Percentiles rank a stretch among this genome's conserved stretches.
These are phyloP conservation scores for Netelia virgata DNA, from an alignment of 2,888 invertebrate genomes.

Conservation along the genomic window DNA sequence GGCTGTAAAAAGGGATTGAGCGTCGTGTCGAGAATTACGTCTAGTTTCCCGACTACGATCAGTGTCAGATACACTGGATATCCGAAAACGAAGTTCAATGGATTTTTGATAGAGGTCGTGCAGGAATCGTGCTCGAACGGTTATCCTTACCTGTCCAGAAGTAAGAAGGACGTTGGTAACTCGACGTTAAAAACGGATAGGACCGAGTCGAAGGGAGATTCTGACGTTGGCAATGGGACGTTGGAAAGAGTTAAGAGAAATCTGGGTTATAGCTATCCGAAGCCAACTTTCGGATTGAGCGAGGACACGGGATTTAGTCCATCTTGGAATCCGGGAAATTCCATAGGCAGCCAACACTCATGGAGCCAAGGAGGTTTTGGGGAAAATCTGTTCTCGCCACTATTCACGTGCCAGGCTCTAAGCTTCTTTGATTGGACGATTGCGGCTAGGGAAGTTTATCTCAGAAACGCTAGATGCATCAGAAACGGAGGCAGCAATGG, in stretches of 20 bases:
- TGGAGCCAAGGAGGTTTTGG: slow-evolving; percentile 22
- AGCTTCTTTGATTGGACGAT: slow-evolving; percentile 77
- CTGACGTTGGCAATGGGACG: slow-evolving; percentile 2
- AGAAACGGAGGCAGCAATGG: slow-evolving; percentile 30
- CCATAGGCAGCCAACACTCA: slow-evolving; percentile 11
- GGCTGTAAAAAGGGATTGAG: slow-evolving; percentile 86
- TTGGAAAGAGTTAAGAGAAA: slow-evolving; percentile 67
- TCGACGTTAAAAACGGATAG: background rate
- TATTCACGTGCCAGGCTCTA: slow-evolving; percentile 73
- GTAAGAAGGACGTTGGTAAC: slow-evolving; percentile 67
- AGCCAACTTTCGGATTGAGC: slow-evolving; percentile 67
- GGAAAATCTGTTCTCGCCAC: slow-evolving; percentile 43
- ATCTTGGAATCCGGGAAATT: slow-evolving; percentile 39
- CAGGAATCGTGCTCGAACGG: slow-evolving; percentile 86
- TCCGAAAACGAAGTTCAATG: slow-evolving; percentile 82
- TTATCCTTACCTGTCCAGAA: slow-evolving; percentile 64
- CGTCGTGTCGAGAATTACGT: slow-evolving; percentile 74
- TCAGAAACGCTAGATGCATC: slow-evolving; percentile 74
- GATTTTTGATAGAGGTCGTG: slow-evolving; percentile 86
- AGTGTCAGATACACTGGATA: slow-evolving; percentile 85
- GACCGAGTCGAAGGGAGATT: background rate
- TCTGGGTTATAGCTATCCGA: slow-evolving; percentile 75
- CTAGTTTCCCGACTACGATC: slow-evolving; percentile 83
- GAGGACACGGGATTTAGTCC: slow-evolving; percentile 25
- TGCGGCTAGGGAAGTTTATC: slow-evolving; percentile 76